Evolutionary conservation across 2,113 vertebrate genomes (phyloP), one percentile per base, ranked within the genome.

Genomic region (Spea multiplicata): DNA sequence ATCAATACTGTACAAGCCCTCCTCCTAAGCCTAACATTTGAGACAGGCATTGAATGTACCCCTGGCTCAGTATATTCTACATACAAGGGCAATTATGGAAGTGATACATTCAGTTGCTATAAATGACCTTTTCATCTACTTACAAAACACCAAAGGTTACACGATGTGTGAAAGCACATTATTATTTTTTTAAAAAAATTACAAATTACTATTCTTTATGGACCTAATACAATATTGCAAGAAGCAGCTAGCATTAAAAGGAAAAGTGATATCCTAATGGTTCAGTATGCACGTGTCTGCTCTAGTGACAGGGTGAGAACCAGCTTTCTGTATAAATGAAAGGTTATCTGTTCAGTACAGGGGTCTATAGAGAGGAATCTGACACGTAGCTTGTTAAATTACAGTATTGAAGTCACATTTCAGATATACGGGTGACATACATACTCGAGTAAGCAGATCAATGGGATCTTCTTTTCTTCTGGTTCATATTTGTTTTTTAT

Each of bases 141-240:
- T 89, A 82, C 85, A 87, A 87, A 90, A 90, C 89, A 90, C 86
- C 87, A 92, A 93, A 91, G 88, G 90, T 91, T 91, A 90, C 87
- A 84, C 86, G 86, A 87, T 81, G 82, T 90, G 90, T 91, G 90
- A 90, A 89, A 85, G 84, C 86, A 88, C 91, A 87, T 84, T 90
- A 87, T 86, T 88, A 86, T 89, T 89, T 85, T 90, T 83, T 86
- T 85, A 88, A 90, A 88, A 85, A 88, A 68, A 80, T 59, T 64
- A 8, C 46, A 85, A 85, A 84, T 30, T 53, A 77, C 81, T 65
- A 61, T 86, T 81, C 71, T 85, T 88, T 84, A 81, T 74, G 84
- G 81, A 83, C 75, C 75, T 74, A 71, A 83, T 82, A 78, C 61
- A 84, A 85, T 85, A 70, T 45, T 55, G 79, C 62, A 72, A 71